Evolutionary conservation across 2,888 invertebrate species (phyloP).

Genomic region (Dioctria linearis): DNA sequence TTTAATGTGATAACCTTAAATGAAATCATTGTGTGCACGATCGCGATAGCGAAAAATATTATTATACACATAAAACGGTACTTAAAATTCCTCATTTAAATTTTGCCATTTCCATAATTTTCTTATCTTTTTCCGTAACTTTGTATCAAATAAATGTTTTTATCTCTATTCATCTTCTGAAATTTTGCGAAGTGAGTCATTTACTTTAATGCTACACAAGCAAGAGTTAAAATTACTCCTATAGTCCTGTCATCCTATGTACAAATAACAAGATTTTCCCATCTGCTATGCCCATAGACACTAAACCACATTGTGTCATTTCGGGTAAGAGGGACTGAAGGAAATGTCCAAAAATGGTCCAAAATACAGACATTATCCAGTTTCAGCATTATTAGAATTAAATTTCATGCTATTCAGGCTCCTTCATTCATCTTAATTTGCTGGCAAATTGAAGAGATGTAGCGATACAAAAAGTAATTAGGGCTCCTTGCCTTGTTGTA

Average conservation of each 20-base stretch:
- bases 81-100: neutral
- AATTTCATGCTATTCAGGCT: slow-evolving; percentile 16
- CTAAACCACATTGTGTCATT: neutral
- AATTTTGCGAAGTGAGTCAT: slow-evolving; percentile 11
- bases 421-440: slow-evolving; percentile 5
- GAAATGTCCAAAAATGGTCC: neutral
- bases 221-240: neutral
- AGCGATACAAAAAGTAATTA: slow-evolving; percentile 28
- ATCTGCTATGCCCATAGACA: neutral
- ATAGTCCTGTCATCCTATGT: neutral
- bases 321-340: neutral
- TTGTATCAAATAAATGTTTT: too few species aligned
- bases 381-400: slow-evolving; percentile 32
- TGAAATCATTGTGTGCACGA: too few species aligned
- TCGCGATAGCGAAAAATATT: too few species aligned
- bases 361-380: slow-evolving; percentile 27
- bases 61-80: too few species aligned
- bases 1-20: too few species aligned
- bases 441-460: slow-evolving; percentile 4
- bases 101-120: neutral
- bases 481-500: slow-evolving; percentile 2
- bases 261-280: slow-evolving; percentile 17
- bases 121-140: neutral
- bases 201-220: neutral
- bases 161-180: neutral